Evolutionary conservation across 2,797 vertebrate species (phyloP), one percentile per base, ranked within the genome.

Genomic region (Enteromius treurensis): DNA sequence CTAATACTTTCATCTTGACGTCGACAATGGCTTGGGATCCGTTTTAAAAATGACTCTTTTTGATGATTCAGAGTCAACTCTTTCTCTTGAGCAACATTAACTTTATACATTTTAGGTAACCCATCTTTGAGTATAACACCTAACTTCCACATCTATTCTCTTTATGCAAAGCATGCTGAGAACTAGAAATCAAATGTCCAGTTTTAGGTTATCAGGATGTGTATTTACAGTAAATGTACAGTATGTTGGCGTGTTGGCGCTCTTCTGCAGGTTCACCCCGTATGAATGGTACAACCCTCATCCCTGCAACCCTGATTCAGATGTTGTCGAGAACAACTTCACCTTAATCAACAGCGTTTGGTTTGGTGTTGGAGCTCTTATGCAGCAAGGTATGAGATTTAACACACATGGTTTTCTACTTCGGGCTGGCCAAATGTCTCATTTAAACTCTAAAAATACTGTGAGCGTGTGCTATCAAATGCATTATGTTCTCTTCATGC

Each of bases 271-370:
- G 95, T 99, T 99, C 91, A 99, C 97, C 89, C 98, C 97, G 34
- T 99, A 99, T 83, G 98, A 99, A 90, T 99, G 98, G 98, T 98
- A 99, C 95, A 98, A 98, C 87, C 97, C 98, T 89, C 97, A 99
- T 90, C 98, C 98, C 69, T 99, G 98, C 93, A 99, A 98, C 92
- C 98, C 97, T 51, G 97, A 99, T 91, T 97, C 97, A 65, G 98
- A 99, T 37, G 97, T 98, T 90, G 97, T 99, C 89, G 97, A 99
- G 94, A 99, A 99, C 95, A 98, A 97, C 95, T 99, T 99, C 94
- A 99, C 98, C 88, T 94, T 99, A 70, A 97, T 98, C 89, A 99
- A 99, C 90, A 98, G 97, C 91, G 96, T 99, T 89, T 99, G 97
- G 97, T 99, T 99, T 94, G 98, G 97, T 92, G 96, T 99, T 87